Base-by-base conservation (phyloP, 2,888 invertebrate genomes). In the Drosophila algonquin region DNA sequence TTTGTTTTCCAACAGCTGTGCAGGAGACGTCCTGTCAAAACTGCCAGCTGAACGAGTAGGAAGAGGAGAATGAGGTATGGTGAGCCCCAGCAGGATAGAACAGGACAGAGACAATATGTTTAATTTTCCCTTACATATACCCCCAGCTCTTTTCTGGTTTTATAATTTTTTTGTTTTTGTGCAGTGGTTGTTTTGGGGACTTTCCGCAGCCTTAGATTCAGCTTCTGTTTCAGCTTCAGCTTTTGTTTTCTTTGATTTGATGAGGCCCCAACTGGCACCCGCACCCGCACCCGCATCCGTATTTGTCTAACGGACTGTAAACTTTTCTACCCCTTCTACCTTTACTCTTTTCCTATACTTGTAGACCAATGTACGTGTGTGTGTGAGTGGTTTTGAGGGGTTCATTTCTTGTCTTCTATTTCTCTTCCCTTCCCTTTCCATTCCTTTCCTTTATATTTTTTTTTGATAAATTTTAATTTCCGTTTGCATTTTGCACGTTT, bases 261-360 rank as follows among this genome's bases (percentile, higher is more conserved):
- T 63, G 18, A 18, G 47, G 16, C 10, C n/a, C 18, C 40, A 1
- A 5, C 35, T 6, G 6, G 12, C 1, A 4, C 12, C 40, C 7
- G 7, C 40, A 6, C 14, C 14, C 12, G 6, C 14, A 27, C 65
- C 56, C 69, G 69, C 64, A 85, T 78, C 56, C 68, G 69, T 65
- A 85, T 78, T 84, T 84, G 81, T 78, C 81, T 80, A 89, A 85
- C 89, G 88, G 89, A 89, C 84, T 85, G 89, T 86, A 67, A 75
- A 88, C 75, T 79, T 76, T 73, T 69, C 76, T 70, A 55, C 68
- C 67, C 71, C 50, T 18, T 16, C 16, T 14, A 10, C 32, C 35
- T 14, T 74, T 58, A 67, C 71, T 63, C 47, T 62, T 72, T 44
- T 51, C 14, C 51, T 24, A 12, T 12, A 14, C 6, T 7, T 30